phyloP scores from a whole-genome alignment of 2,113 vertebrate species.

The Laticauda laticaudata region DNA sequence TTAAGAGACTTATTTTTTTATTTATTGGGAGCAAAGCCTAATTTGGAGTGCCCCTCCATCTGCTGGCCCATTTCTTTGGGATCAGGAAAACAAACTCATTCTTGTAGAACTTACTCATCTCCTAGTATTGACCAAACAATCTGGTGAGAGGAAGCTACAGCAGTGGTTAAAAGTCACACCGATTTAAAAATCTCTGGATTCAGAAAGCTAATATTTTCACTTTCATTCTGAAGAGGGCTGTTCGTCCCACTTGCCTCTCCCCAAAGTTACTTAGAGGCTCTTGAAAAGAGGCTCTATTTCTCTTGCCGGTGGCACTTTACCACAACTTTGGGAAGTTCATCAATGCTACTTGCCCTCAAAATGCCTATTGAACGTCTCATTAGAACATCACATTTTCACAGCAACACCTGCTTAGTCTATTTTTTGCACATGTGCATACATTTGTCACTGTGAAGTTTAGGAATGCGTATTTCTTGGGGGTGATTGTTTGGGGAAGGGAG shows the following conservation, averaged over 20 bases:
- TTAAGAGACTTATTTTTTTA: slow-evolving; percentile 23
- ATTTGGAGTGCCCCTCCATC: slow-evolving; percentile 10
- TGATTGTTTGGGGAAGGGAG: neutral
- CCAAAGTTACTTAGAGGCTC: neutral
- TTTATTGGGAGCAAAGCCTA: slow-evolving; percentile 35
- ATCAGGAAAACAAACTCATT: neutral
- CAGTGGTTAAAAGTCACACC: neutral
- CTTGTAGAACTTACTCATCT: neutral
- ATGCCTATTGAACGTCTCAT: neutral
- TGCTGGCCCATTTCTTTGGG: slow-evolving; percentile 9
- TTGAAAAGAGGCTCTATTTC: neutral
- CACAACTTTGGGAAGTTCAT: slow-evolving; percentile 1
- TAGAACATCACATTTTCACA: neutral
- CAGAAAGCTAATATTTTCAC: slow-evolving; percentile 5
- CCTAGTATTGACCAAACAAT: neutral
- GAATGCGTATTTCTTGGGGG: neutral
- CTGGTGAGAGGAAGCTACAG: neutral
- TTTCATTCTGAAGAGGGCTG: neutral
- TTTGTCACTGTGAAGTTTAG: slow-evolving; percentile 49
- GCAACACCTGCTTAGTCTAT: neutral
- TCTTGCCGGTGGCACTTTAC: neutral
- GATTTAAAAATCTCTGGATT: neutral
- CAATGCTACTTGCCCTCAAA: neutral
- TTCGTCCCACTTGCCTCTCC: neutral
- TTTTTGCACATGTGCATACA: neutral